Evolutionary conservation across 1,140 invertebrate genomes (phyloP).

Genomic region (Elysia chlorotica): DNA sequence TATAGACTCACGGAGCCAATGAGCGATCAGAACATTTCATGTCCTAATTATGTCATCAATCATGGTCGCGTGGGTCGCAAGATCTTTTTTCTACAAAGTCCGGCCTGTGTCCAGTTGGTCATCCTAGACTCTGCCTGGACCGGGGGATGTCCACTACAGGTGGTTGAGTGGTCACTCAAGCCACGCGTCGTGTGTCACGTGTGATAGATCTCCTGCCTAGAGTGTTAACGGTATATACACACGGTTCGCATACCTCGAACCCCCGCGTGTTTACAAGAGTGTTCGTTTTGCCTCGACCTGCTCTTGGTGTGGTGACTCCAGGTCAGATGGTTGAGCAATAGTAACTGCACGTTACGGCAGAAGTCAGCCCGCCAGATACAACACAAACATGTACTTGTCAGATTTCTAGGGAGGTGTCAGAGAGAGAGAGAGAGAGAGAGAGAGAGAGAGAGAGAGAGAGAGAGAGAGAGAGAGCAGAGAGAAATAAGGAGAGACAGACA

Average conservation of each 20-base stretch:
- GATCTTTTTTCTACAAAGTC: too few relatives aligned
- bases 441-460: not conserved
- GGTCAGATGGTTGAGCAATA: not conserved
- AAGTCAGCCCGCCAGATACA: not conserved
- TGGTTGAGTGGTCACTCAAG: too few relatives aligned
- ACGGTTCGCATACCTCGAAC: not conserved
- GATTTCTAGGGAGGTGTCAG: not conserved
- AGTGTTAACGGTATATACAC: not conserved
- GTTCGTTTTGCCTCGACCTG: not conserved
- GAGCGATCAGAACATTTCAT: too few relatives aligned
- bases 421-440: not conserved
- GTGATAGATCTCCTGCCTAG: too few relatives aligned
- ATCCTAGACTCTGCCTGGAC: too few relatives aligned
- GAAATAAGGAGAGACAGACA: not conserved
- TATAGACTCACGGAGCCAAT: too few relatives aligned
- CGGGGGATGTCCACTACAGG: too few relatives aligned
- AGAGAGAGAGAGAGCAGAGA: conserved; percentile 3
- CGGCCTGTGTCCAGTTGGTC: too few relatives aligned
- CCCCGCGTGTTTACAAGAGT: not conserved
- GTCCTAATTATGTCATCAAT: too few relatives aligned
- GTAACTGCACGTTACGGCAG: not conserved
- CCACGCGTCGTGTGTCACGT: too few relatives aligned
- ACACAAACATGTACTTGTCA: not conserved
- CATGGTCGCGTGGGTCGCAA: too few relatives aligned
- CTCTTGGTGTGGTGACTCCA: not conserved